Base-by-base conservation (phyloP, 2,888 invertebrate species). In the Callosobruchus maculatus region DNA sequence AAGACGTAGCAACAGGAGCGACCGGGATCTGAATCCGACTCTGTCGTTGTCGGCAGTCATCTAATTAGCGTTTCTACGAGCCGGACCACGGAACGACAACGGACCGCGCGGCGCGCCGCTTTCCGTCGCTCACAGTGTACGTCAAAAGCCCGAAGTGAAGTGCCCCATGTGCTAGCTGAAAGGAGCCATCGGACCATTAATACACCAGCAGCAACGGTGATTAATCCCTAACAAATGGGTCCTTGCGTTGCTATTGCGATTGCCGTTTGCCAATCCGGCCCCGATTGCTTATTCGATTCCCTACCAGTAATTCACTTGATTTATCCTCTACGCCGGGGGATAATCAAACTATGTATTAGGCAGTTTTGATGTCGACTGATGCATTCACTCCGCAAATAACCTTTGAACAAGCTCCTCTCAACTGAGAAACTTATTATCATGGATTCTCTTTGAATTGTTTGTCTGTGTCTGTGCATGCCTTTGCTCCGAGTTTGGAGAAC, bases 151-250 rank as follows among this genome's bases (percentile, higher is more conserved):
- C 78, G 77, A 67, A 74, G 73, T 84, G 83, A 83, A 85, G 85
- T 85, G 85, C 83, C 80, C 49, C 49, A 49, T 49, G 49, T 49
- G 49, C 49, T 78, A 77, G 78, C 81, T 81, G 81, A 83, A 83
- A 83, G 82, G 84, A 75, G 77, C 79, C 79, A 77, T 71, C 77
- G 75, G 82, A 82, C 82, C 80, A 81, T 82, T 82, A 49, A 82
- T 68, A 22, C 22, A 68, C 68, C 80, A 77, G 80, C 79, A 80
- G 78, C 81, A 79, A 81, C 81, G 81, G 82, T 83, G 84, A 84
- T 84, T 84, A 84, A 84, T 83, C 81, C 81, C 79, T 49, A 81
- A 81, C 82, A 84, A 84, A 83, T 81, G 80, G 81, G 79, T 81
- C 81, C 83, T 81, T 80, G 79, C 77, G 78, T 75, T 82, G 81